Evolutionary conservation across 2,113 vertebrate species (phyloP).

Genomic region (Zingel zingel): DNA sequence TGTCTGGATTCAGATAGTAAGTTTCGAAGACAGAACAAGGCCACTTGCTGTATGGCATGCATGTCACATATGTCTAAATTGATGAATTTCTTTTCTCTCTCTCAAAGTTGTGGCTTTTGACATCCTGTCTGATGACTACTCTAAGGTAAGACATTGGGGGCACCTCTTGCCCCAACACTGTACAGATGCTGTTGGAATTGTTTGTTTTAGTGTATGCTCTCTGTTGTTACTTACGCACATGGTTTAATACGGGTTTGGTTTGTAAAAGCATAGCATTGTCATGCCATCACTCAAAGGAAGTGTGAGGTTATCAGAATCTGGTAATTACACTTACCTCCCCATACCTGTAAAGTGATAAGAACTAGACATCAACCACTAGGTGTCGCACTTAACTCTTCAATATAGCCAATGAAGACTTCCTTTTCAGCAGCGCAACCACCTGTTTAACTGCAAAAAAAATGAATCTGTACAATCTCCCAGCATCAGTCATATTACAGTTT

Average conservation of each 20-base stretch:
- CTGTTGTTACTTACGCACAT: too few species aligned
- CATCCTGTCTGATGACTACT: constrained; percentile 98
- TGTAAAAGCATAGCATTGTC: not conserved
- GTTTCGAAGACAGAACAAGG: constrained; percentile 40
- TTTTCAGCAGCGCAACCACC: not conserved
- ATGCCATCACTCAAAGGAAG: not conserved
- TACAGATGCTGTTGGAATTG: not conserved
- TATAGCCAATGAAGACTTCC: not conserved
- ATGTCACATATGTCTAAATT: not conserved
- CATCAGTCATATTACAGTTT: too few species aligned
- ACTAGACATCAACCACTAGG: not conserved
- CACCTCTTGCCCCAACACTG: not conserved
- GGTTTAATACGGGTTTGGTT: not conserved
- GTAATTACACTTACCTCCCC: not conserved
- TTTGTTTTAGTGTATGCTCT: not conserved
- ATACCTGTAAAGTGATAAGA: not conserved
- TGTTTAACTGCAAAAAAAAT: not conserved
- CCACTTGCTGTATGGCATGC: rapidly evolving
- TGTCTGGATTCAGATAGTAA: constrained; percentile 96
- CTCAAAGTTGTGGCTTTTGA: constrained; percentile 94
- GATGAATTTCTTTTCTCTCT: constrained; percentile 36
- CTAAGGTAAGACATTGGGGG: constrained; percentile 88
- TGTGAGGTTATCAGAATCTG: not conserved
- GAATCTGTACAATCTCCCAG: not conserved
- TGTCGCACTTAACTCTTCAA: too few species aligned